phyloP scores from a whole-genome alignment of 2,797 vertebrate species.

The Danio choprae region DNA sequence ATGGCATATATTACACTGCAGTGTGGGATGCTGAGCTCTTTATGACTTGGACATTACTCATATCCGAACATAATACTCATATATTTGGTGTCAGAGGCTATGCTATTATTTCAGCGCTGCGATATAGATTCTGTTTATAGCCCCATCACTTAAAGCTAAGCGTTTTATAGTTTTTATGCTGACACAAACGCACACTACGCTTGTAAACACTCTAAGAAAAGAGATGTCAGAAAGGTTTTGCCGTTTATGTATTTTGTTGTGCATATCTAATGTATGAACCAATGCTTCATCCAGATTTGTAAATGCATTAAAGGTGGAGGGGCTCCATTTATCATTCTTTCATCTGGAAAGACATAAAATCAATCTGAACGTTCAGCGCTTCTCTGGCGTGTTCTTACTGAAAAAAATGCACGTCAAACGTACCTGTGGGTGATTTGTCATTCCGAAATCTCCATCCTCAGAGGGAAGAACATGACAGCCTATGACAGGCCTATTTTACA shows the following conservation, averaged over 20 bases:
- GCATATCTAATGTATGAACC: constrained; percentile 29
- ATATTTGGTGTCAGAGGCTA: constrained; percentile 24
- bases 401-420: constrained; percentile 1
- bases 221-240: neutral
- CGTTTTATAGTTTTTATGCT: constrained; percentile 45
- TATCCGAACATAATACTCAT: constrained; percentile 37
- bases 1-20: constrained; percentile 15
- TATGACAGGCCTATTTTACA: constrained; percentile 23
- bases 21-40: constrained; percentile 4
- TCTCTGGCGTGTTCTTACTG: constrained; percentile 22
- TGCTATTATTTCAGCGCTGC: constrained; percentile 39
- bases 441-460: neutral
- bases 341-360: constrained; percentile 45
- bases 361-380: constrained; percentile 43
- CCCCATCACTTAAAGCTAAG: constrained; percentile 32
- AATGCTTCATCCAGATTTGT: constrained; percentile 22
- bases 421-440: constrained; percentile 36
- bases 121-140: constrained; percentile 44
- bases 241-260: constrained; percentile 11
- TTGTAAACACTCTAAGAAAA: constrained; percentile 11
- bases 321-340: constrained; percentile 22
- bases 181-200: constrained; percentile 32
- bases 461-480: constrained; percentile 13
- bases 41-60: constrained; percentile 44
- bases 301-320: neutral